Evolutionary conservation across 2,113 vertebrate species (phyloP).

Genomic region (Zosterops hypoxanthus): DNA sequence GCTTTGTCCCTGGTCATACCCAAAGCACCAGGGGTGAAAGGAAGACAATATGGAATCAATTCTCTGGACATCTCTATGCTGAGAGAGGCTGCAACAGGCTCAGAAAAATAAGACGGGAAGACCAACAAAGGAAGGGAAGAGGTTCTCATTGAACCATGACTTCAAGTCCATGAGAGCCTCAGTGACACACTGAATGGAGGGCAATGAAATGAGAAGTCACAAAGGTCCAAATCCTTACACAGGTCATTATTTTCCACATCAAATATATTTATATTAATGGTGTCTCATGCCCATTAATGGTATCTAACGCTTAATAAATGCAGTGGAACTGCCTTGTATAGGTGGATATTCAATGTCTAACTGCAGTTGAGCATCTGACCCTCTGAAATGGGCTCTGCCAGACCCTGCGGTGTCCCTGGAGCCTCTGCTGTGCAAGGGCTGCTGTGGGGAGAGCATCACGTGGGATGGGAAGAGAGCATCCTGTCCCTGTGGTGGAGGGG

Average conservation of each 20-base stretch:
- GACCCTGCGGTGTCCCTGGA: neutral
- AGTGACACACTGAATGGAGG: neutral
- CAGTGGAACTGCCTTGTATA: neutral
- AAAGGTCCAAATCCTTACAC: neutral
- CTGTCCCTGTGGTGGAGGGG: neutral
- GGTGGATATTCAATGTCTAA: neutral
- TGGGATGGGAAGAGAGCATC: neutral
- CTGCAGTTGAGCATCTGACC: neutral
- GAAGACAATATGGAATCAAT: neutral
- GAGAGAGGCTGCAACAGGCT: neutral
- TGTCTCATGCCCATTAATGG: neutral
- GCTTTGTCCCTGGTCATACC: neutral
- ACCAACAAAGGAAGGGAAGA: neutral
- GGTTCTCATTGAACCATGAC: neutral
- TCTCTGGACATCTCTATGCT: neutral
- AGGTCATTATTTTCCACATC: neutral
- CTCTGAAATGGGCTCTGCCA: neutral
- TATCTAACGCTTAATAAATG: neutral
- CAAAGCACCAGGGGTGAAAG: neutral
- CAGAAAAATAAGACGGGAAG: neutral
- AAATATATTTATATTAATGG: neutral
- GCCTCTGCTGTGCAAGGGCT: neutral
- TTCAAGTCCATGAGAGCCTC: neutral
- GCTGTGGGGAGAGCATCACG: rapidly evolving
- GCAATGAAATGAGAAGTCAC: neutral